Evolutionary conservation across 1,140 invertebrate species (phyloP).

Genomic region (Argopecten irradians): DNA sequence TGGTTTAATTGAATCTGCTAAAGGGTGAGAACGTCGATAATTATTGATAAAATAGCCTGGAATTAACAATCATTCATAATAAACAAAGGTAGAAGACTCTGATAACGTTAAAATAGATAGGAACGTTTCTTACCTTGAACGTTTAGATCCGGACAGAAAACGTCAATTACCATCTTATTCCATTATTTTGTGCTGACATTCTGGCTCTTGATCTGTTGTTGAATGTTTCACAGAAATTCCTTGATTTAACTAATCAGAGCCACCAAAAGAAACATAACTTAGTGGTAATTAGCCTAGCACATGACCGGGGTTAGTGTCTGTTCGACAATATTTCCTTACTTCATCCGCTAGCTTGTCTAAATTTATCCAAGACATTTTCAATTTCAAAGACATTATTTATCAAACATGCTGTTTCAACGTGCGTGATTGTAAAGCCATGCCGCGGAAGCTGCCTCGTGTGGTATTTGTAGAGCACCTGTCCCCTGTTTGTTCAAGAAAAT

Average conservation of each 20-base stretch:
- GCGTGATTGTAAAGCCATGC: neutral
- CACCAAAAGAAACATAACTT: neutral
- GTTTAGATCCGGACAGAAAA: conserved; percentile 15
- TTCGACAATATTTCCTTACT: neutral
- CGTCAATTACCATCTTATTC: conserved; percentile 11
- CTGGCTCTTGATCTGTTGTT: neutral
- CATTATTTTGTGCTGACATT: neutral
- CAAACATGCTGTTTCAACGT: neutral
- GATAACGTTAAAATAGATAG: no score
- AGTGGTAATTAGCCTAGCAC: neutral
- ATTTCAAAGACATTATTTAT: neutral
- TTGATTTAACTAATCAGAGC: neutral
- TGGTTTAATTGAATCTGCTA: neutral
- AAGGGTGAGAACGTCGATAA: neutral
- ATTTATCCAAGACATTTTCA: neutral
- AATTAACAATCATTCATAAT: neutral
- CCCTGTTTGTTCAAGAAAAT: neutral
- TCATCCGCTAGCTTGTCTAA: neutral
- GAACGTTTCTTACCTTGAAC: neutral
- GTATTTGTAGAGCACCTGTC: neutral
- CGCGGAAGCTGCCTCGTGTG: neutral
- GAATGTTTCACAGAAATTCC: neutral
- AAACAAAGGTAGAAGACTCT: no score
- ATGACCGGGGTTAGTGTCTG: neutral
- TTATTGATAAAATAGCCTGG: neutral